A percentile compares a stretch with the other conserved stretches of the same genome.
phyloP scores from a whole-genome alignment of 2,797 vertebrate species.

The Karalla daura region DNA sequence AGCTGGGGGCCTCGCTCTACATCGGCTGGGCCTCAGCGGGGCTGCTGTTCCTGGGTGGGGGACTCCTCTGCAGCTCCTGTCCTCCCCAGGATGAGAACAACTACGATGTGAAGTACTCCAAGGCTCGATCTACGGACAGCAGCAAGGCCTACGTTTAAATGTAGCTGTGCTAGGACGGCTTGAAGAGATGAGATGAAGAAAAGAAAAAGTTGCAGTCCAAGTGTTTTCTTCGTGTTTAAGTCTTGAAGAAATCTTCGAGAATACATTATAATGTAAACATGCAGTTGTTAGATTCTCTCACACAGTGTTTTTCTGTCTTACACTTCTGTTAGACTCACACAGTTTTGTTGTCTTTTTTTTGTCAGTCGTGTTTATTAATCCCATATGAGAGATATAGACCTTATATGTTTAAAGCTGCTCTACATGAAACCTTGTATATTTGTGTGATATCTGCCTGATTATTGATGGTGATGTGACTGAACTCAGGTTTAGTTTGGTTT shows the following conservation, averaged over 20 bases:
- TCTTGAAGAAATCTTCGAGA: background rate
- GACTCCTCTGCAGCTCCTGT: slow-evolving; percentile 85
- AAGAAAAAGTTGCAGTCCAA: background rate
- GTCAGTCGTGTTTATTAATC: background rate
- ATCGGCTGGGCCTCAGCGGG: slow-evolving; percentile 88
- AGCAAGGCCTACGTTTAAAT: slow-evolving; percentile 75
- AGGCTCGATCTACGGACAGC: slow-evolving; percentile 61
- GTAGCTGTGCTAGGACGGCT: background rate
- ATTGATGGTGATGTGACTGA: background rate
- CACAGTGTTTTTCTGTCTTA: background rate
- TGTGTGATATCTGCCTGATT: background rate
- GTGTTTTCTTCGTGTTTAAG: background rate
- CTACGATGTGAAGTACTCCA: slow-evolving; percentile 68
- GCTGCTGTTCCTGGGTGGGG: slow-evolving; percentile 87
- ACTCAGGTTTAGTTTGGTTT: background rate
- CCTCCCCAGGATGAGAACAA: slow-evolving; percentile 41
- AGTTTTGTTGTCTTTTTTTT: background rate
- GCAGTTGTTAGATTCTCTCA: background rate
- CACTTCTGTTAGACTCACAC: background rate
- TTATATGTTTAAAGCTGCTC: no score
- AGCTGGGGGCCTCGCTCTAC: slow-evolving; percentile 90
- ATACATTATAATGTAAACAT: background rate
- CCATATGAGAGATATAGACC: no score
- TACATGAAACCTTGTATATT: no score
- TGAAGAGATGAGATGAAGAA: background rate